Conservation (phyloP, 30 jellyfish, hydroid and myxozoan species). For the Aurelia sp. region DNA sequence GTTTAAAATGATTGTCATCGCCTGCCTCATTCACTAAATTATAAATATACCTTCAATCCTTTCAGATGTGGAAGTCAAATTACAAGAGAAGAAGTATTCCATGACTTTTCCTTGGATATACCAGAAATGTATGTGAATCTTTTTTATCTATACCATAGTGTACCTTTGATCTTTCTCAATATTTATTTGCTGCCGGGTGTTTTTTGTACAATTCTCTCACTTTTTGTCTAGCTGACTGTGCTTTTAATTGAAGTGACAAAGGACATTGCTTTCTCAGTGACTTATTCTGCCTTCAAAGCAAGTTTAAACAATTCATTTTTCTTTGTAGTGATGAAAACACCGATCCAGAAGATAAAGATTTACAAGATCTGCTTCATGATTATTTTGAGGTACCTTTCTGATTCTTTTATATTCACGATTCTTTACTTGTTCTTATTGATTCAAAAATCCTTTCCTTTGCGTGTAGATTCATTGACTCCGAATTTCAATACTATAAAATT, state of each 20-base stretch:
- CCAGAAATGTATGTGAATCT: slow-evolving; percentile 67
- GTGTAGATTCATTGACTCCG: too few relatives aligned
- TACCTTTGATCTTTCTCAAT: too few relatives aligned
- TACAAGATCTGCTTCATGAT: slow-evolving; percentile 70
- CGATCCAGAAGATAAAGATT: slow-evolving; percentile 62
- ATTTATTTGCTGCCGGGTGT: too few relatives aligned
- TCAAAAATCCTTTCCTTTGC: background rate
- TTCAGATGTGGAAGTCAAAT: slow-evolving; percentile 67
- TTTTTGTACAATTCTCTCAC: too few relatives aligned
- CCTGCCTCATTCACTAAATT: too few relatives aligned
- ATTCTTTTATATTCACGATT: background rate
- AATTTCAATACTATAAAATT: too few relatives aligned
- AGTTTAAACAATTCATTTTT: background rate
- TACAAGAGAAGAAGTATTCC: slow-evolving; percentile 63
- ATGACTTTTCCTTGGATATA: slow-evolving; percentile 82
- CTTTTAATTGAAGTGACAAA: too few relatives aligned
- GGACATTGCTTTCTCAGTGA: too few relatives aligned
- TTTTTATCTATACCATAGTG: too few relatives aligned
- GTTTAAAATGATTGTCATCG: too few relatives aligned
- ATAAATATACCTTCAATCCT: background rate
- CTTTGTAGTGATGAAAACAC: slow-evolving; percentile 73
- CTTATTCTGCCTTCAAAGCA: too few relatives aligned
- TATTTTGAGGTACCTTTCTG: slow-evolving; percentile 54
- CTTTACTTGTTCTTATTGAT: background rate
- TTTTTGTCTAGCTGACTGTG: too few relatives aligned